Conservation (phyloP, 2,797 vertebrate genomes). For the Tragopan temminckii region DNA sequence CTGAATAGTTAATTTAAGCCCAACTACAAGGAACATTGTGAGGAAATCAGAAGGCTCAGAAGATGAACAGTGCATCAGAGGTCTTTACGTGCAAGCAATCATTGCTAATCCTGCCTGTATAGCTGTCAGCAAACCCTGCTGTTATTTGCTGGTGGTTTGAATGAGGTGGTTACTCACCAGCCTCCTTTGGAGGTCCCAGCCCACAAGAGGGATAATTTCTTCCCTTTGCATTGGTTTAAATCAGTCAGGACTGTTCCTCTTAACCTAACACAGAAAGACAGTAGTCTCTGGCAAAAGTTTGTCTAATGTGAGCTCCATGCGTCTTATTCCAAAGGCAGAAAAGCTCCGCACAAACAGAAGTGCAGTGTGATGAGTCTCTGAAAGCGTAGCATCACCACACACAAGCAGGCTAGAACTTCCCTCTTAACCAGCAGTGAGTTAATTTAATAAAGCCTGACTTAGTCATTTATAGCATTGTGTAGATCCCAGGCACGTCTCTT, state of each 20-base stretch:
- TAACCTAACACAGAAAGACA: not conserved
- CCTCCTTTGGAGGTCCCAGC: not conserved
- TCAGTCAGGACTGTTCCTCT: not conserved
- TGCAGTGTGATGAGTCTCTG: rapidly evolving
- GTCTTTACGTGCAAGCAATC: not conserved
- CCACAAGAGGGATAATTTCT: rapidly evolving
- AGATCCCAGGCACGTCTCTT: not conserved
- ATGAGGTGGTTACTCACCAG: not conserved
- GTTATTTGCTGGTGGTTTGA: not conserved
- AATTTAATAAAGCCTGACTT: rapidly evolving
- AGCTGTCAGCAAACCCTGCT: not conserved
- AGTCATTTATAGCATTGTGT: not conserved
- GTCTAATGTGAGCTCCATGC: rapidly evolving
- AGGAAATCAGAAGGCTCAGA: not conserved
- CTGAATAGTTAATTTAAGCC: not conserved
- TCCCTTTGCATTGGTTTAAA: not conserved
- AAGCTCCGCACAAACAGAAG: rapidly evolving
- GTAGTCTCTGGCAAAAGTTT: not conserved
- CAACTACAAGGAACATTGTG: not conserved
- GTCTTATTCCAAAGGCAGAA: not conserved
- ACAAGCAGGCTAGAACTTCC: rapidly evolving
- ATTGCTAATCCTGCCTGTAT: not conserved
- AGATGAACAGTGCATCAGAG: not conserved
- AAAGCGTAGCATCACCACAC: rapidly evolving
- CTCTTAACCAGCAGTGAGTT: not conserved